phyloP scores from a whole-genome alignment of 2,113 vertebrate species.

The Vidua chalybeata region DNA sequence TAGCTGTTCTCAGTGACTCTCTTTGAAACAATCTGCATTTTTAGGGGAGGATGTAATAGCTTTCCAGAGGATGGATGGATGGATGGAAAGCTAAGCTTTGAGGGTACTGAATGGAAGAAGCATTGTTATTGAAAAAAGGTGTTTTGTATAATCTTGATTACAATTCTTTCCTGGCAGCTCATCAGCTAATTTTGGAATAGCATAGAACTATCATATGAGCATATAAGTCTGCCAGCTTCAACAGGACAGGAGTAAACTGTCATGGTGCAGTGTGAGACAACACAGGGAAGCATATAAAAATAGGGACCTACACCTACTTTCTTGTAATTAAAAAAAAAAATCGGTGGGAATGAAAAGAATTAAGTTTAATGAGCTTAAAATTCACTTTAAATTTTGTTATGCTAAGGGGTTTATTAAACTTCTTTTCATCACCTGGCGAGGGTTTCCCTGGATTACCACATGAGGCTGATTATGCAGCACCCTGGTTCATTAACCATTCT shows the following conservation, averaged over 20 bases:
- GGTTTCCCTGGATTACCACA: slow-evolving; percentile 30
- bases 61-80: background rate
- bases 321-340: background rate
- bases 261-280: background rate
- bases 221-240: background rate
- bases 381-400: slow-evolving; percentile 6
- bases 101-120: background rate
- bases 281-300: background rate
- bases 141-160: background rate
- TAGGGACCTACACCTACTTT: background rate
- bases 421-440: background rate
- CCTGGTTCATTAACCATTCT: background rate
- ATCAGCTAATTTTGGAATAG: background rate
- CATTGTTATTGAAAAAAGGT: background rate
- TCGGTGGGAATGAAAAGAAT: background rate
- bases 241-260: background rate
- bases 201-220: background rate
- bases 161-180: background rate
- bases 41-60: background rate
- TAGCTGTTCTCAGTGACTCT: background rate
- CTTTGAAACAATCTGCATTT: background rate
- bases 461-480: background rate
- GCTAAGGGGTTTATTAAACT: background rate
- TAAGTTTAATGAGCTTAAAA: background rate
- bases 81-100: background rate